Evolutionary conservation across 2,797 vertebrate genomes (phyloP), one percentile per base, ranked within the genome.

Genomic region (Channallabes apus): DNA sequence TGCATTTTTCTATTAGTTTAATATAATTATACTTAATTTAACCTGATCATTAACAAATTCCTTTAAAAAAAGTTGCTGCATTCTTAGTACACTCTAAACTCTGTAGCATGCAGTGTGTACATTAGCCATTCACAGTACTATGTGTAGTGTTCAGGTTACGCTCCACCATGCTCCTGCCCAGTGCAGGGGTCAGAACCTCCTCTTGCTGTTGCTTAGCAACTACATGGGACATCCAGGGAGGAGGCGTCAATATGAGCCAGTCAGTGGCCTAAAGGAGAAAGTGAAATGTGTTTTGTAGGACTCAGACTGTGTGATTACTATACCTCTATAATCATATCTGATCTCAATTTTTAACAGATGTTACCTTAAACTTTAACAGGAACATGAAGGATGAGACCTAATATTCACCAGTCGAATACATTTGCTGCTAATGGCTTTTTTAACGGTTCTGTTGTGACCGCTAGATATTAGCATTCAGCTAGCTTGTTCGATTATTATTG

Each of bases 191-290:
- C 89, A 85, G 38, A 65, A 65, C 78, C 71, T 86, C 29, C 20
- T 64, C 56, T 86, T 61, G 3, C 65, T 72, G 88, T 89, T 90
- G 88, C 89, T 72, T 86, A 88, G 89, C 88, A 90, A 90, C 89
- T 83, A 41, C 83, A 73, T 38, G n/a, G 76, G 73, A 22, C 61
- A 72, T 41, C 71, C 82, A 87, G 15, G 27, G 18, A 75, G 72
- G 82, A 77, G 77, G 82, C 80, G 82, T 32, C 38, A 78, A 69
- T 9, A 73, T 27, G 75, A 59, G 54, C 29, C 75, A 12, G 11
- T 35, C 20, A 59, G n/a, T 2, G 5, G 11, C 15, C 41, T 54
- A 15, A 38, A 54, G 17, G 1, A 58, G 27, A 76, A 32, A 76
- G 20, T 15, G 7, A 56, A 75, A 51, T 46, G 51, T 54, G 72